Evolutionary conservation across 2,888 invertebrate genomes (phyloP).

Genomic region (Tetheella fluctuosa): DNA sequence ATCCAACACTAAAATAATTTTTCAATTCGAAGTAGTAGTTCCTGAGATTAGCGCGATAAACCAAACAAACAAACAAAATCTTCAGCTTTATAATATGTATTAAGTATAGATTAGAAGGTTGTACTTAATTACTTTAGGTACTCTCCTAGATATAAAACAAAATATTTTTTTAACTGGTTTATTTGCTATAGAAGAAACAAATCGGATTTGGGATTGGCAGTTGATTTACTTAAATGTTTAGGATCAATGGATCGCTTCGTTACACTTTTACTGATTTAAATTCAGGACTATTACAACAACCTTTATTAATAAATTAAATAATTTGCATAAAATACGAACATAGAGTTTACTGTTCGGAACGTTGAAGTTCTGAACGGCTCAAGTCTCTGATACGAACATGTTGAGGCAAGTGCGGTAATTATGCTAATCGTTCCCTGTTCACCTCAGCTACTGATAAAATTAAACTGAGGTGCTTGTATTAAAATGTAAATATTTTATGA

Average conservation of each 20-base stretch:
- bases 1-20: too few relatives aligned
- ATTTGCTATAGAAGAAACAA: too few relatives aligned
- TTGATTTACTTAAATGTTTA: too few relatives aligned
- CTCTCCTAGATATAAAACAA: too few relatives aligned
- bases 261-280: not conserved
- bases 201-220: too few relatives aligned
- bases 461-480: not conserved
- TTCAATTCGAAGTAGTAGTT: too few relatives aligned
- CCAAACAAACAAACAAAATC: too few relatives aligned
- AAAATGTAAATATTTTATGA: not conserved
- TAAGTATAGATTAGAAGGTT: too few relatives aligned
- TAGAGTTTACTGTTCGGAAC: not conserved
- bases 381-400: slow-evolving; percentile 5
- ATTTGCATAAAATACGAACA: not conserved
- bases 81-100: too few relatives aligned
- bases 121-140: not conserved
- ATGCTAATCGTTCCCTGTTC: slow-evolving; percentile 10
- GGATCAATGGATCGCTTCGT: not conserved
- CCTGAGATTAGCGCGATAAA: too few relatives aligned
- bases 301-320: not conserved
- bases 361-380: slow-evolving; percentile 3
- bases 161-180: too few relatives aligned
- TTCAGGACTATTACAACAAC: not conserved
- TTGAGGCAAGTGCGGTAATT: slow-evolving; percentile 9
- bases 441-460: not conserved